These are phyloP conservation scores for Callyntrura guangdongensis DNA, from an alignment of 2,888 invertebrate genomes.

Conservation along the genomic window DNA sequence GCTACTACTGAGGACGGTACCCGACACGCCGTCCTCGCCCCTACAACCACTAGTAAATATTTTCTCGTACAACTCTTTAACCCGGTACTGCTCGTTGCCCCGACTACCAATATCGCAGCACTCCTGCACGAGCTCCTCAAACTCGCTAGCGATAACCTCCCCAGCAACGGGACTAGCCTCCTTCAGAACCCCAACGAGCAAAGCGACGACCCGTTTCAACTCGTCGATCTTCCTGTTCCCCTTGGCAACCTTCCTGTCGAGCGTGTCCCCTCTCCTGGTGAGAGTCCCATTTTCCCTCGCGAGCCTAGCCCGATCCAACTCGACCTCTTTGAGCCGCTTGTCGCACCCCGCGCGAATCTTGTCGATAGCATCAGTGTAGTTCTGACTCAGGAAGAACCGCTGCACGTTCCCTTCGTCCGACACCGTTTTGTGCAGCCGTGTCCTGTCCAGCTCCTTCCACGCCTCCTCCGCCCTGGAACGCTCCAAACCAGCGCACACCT, in stretches of 20 bases:
- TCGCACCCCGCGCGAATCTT: not conserved
- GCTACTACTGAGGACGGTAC: no score
- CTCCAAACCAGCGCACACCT: no score
- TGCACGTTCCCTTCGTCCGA: not conserved
- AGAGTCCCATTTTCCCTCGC: slow-evolving; percentile 3
- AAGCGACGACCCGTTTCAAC: not conserved
- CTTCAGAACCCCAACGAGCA: no score
- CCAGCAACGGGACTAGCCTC: no score
- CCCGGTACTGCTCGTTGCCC: no score
- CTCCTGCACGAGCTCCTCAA: no score
- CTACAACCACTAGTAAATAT: no score
- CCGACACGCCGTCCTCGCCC: no score
- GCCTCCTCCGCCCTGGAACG: not conserved
- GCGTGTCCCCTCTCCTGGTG: not conserved
- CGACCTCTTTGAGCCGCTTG: slow-evolving; percentile 11
- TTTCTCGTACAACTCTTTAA: no score
- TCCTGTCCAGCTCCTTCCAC: not conserved
- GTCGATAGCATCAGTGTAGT: slow-evolving; percentile 28
- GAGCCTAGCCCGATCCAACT: not conserved
- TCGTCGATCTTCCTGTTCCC: not conserved
- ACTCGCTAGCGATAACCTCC: no score
- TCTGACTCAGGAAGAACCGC: not conserved
- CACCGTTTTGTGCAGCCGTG: not conserved
- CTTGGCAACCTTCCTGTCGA: not conserved
- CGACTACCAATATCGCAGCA: no score